These are phyloP conservation scores for Neolamprologus sp. DNA, from an alignment of 2,113 vertebrate species.

Conservation along the genomic window DNA sequence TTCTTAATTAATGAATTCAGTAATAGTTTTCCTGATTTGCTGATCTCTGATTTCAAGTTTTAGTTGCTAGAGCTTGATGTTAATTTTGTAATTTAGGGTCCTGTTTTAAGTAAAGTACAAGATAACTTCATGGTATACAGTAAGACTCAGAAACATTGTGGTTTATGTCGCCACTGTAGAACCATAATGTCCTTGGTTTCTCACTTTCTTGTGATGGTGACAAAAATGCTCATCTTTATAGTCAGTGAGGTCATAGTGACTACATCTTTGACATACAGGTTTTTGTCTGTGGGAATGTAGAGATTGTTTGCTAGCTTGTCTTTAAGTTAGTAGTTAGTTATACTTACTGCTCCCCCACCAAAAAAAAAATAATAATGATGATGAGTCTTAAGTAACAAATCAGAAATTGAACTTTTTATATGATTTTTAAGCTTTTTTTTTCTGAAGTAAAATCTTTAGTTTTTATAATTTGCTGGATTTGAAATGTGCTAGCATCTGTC, in stretches of 20 bases:
- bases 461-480: not conserved
- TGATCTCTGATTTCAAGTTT: not conserved
- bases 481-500: not conserved
- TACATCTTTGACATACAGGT: not conserved
- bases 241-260: not conserved
- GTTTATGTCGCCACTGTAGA: not conserved
- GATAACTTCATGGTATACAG: not conserved
- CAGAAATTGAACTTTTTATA: not conserved
- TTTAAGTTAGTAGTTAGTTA: not conserved
- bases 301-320: not conserved
- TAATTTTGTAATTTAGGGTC: not conserved
- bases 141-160: not conserved
- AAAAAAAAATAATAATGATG: fast-evolving
- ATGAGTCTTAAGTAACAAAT: not conserved
- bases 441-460: not conserved
- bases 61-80: not conserved
- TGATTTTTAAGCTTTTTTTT: not conserved
- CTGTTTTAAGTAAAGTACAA: not conserved
- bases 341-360: not conserved
- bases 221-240: not conserved
- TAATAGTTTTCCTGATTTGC: not conserved
- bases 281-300: not conserved
- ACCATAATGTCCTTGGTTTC: not conserved
- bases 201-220: not conserved
- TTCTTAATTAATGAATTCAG: not conserved